These are phyloP conservation scores for Tetramorium alpestre DNA, from an alignment of 1,140 invertebrate genomes.

Conservation along the genomic window DNA sequence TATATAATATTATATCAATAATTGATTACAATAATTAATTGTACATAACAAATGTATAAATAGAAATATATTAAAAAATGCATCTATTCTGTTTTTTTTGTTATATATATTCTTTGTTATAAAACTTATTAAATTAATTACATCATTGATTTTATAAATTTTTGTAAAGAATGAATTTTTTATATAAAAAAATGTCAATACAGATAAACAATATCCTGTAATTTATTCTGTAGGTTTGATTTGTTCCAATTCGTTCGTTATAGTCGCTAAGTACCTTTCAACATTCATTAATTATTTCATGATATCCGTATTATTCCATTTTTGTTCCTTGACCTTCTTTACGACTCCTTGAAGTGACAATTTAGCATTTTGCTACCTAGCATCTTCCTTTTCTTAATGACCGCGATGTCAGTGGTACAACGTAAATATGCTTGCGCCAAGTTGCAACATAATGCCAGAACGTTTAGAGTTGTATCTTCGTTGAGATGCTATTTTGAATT, in stretches of 20 bases:
- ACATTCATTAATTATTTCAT: conserved; percentile 76
- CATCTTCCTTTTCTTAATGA: conserved; percentile 82
- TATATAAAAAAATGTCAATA: neutral
- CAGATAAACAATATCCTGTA: neutral
- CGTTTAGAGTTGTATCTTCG: conserved; percentile 82
- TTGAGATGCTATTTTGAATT: conserved; percentile 89
- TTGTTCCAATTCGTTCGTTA: conserved; percentile 68
- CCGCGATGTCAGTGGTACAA: conserved; percentile 74
- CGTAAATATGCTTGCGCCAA: conserved; percentile 82
- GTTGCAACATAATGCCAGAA: conserved; percentile 84
- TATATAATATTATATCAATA: neutral
- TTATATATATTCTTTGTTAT: too few relatives aligned
- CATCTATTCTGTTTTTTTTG: neutral
- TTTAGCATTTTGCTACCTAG: conserved; percentile 88
- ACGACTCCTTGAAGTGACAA: conserved; percentile 87
- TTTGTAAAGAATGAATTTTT: neutral
- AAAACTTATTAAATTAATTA: neutral
- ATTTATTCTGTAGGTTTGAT: conserved; percentile 48
- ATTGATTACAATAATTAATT: neutral
- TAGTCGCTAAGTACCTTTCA: conserved; percentile 67
- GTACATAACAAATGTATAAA: neutral
- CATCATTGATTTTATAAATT: neutral
- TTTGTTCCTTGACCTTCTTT: conserved; percentile 85
- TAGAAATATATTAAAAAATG: neutral
- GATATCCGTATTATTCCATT: conserved; percentile 81